phyloP scores from a whole-genome alignment of 2,113 vertebrate genomes.

The Felis chaus region DNA sequence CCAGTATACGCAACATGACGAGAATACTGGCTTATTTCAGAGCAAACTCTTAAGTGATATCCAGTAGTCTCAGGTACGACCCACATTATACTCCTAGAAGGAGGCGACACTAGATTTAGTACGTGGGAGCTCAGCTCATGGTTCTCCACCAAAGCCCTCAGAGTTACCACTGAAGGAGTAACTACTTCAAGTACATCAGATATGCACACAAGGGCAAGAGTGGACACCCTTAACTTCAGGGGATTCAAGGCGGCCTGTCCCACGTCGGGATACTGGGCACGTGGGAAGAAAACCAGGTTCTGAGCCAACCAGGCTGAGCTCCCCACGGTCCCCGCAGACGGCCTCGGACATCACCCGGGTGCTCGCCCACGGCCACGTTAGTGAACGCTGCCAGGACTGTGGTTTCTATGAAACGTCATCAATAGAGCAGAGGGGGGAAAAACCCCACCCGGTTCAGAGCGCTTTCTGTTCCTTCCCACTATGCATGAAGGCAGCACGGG shows the following conservation, averaged over 20 bases:
- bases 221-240: background rate
- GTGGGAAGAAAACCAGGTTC: background rate
- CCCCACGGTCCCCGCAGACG: accelerated
- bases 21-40: background rate
- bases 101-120: background rate
- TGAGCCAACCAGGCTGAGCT: background rate
- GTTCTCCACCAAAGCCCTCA: background rate
- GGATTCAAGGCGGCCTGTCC: too few species aligned
- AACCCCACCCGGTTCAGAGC: background rate
- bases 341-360: background rate
- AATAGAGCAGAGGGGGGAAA: too few species aligned
- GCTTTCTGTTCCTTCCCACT: background rate
- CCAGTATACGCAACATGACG: background rate
- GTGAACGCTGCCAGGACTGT: background rate
- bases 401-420: background rate
- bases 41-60: background rate
- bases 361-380: accelerated
- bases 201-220: background rate
- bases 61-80: background rate
- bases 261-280: background rate
- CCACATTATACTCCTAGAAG: background rate
- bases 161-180: background rate
- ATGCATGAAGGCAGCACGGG: background rate
- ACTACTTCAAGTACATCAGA: background rate
- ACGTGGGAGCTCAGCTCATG: background rate